Base-by-base conservation (phyloP, 2,888 invertebrate species). In the Mesoligia furuncula region DNA sequence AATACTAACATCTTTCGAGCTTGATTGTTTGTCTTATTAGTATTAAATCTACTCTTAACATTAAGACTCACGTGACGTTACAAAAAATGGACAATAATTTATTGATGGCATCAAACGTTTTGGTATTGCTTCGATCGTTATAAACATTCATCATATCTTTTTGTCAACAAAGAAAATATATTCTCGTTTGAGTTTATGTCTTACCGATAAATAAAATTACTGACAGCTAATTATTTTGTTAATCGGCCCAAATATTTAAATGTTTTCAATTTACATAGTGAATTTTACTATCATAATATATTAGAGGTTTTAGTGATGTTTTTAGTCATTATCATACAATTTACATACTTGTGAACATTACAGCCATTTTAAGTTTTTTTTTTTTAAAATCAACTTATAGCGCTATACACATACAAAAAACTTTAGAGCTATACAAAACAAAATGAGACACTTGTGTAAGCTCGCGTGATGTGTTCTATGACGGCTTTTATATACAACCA, bases 41-140 rank as follows among this genome's bases (percentile, higher is more conserved):
- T 85, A 77, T 81, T 83, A 87, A 68, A 81, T 75, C 68, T 85
- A 85, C 69, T 51, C 81, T 79, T 86, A 85, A 70, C 66, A 81
- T 72, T 81, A 74, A 73, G 57, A 82, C 75, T 77, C 80, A 79
- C 83, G 69, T 75, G 84, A 86, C 76, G 76, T 64, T 75, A 77
- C 75, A 77, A 69, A 71, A 75, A 73, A 79, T 70, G 73, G 73
- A 77, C 73, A 81, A 68, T 62, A 36, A 11, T 54, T 61, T 39
- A 51, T 31, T 27, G 36, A 72, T 62, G 61, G 27, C 66, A 62
- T 66, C 48, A 65, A 77, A 78, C 42, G 24, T 61, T 57, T 68
- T 84, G 51, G 54, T 65, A 54, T 45, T 2, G 20, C 65, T 75
- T 65, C 15, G 67, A 70, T 20, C 36, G 24, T 39, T 27, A 39